Base-by-base conservation (phyloP, 2,797 vertebrate species). In the Helarctos malayanus region DNA sequence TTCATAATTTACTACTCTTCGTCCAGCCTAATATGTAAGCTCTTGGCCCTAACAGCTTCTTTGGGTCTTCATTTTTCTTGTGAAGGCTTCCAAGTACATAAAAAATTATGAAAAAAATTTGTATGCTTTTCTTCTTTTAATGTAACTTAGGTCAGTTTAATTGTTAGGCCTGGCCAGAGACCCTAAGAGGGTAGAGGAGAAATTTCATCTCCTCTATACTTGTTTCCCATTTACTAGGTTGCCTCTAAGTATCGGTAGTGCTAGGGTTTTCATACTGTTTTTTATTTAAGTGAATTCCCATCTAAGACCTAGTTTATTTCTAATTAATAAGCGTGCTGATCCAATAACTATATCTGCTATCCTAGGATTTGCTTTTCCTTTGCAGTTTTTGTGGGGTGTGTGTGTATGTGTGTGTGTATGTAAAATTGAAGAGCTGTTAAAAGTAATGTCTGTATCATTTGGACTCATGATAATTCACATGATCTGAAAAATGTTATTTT, bases 371-470 rank as follows among this genome's bases (percentile, higher is more conserved):
- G 1, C 32, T 13, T 88, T 49, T 95, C 71, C 57, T 86, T 82
- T 86, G 35, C 27, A 82, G 12, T 68, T 12, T 94, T 92, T 63
- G 13, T 80, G 71, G 32, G 32, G 13, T n/a, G 32, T 18, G 13
- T 78, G 32, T 19, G 16, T 54, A 6, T 27, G 6, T 73, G 71
- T 75, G 25, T 75, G 45, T 29, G 21, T 45, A 14, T 45, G 41
- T 45, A 14, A 75, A 47, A 47, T 59, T 41, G 57, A 84, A 93
- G 61, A 29, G 11, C 15, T 88, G 9, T 79, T 71, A 68, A 90
- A 87, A 87, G n/a, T 71, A 92, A 68, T 76, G 19, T 91, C n/a
- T 95, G 13, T 85, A 32, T 76, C 32, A 79, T 84, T 95, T 82
- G 10, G 21, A 91, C 15, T 87, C 71, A 14, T 3, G 23, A 75